Evolutionary conservation across 2,888 invertebrate genomes (phyloP).

Genomic region (Trachelus iudaicus): DNA sequence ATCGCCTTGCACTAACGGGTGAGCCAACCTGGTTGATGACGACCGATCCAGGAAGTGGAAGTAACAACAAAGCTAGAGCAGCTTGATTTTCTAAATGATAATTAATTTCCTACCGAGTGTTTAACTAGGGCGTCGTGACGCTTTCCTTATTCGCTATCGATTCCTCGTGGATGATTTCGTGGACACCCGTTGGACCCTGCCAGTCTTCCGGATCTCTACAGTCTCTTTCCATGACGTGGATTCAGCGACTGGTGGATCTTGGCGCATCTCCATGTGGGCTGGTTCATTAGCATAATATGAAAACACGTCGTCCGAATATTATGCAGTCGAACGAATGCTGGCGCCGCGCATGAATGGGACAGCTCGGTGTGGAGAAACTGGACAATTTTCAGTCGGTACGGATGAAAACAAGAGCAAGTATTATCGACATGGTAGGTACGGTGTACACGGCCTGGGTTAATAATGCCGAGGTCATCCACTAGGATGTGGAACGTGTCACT

Average conservation of each 20-base stretch:
- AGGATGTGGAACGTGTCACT: not conserved
- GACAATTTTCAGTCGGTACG: not conserved
- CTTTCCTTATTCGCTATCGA: not conserved
- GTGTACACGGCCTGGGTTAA: not conserved
- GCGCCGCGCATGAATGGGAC: not conserved
- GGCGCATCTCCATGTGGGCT: not conserved
- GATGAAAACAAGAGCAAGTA: not conserved
- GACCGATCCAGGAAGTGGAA: not conserved
- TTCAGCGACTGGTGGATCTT: not conserved
- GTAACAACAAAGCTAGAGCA: not conserved
- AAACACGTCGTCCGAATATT: not conserved
- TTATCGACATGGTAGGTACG: not conserved
- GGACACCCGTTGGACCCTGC: not conserved
- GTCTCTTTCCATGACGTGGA: not conserved
- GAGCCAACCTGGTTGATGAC: not conserved
- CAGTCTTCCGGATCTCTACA: not conserved
- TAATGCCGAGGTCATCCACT: not conserved
- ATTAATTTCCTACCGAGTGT: not conserved
- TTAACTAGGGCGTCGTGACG: not conserved
- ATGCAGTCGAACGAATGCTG: not conserved
- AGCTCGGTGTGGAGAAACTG: not conserved
- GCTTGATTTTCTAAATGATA: not conserved
- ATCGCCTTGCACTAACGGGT: not conserved
- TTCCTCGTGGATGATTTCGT: not conserved
- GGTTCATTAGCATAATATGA: constrained; percentile 13